Percentiles rank a stretch among this genome's conserved stretches.
Evolutionary conservation across 2,113 vertebrate genomes (phyloP).

Genomic region (Gracilinanus agilis): DNA sequence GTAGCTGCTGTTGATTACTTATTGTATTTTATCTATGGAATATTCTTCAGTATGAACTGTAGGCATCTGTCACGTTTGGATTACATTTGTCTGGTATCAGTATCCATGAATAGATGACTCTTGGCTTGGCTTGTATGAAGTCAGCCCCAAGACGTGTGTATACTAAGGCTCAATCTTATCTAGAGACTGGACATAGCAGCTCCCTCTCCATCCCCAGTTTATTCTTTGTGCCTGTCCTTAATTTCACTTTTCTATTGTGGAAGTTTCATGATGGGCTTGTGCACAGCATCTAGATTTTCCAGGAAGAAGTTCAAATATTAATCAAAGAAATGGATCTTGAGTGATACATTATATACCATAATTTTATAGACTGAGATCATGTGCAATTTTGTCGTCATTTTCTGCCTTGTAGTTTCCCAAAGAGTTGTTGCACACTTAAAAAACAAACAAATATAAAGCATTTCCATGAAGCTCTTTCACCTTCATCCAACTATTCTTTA

Average conservation of each 20-base stretch:
- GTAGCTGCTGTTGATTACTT: too few species aligned
- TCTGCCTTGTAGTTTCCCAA: not conserved
- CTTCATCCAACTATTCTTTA: not conserved
- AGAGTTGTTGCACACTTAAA: not conserved
- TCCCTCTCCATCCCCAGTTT: not conserved
- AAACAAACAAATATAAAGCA: not conserved
- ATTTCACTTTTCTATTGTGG: not conserved
- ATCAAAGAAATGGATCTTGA: not conserved
- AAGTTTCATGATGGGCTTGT: not conserved
- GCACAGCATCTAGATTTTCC: not conserved
- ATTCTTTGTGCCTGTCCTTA: not conserved
- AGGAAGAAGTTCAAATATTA: not conserved
- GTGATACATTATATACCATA: not conserved
- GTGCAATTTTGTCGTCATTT: not conserved
- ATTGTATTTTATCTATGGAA: too few species aligned
- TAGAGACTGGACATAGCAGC: not conserved
- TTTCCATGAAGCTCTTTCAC: not conserved
- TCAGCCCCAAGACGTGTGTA: too few species aligned
- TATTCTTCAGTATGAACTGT: too few species aligned
- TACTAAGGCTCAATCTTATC: too few species aligned
- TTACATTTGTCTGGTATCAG: too few species aligned
- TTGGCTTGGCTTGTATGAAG: too few species aligned
- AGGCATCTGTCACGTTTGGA: too few species aligned
- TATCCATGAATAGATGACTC: too few species aligned
- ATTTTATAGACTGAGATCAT: not conserved